Conservation (phyloP, 2,797 vertebrate genomes). For the Phrynocephalus guinanensis region DNA sequence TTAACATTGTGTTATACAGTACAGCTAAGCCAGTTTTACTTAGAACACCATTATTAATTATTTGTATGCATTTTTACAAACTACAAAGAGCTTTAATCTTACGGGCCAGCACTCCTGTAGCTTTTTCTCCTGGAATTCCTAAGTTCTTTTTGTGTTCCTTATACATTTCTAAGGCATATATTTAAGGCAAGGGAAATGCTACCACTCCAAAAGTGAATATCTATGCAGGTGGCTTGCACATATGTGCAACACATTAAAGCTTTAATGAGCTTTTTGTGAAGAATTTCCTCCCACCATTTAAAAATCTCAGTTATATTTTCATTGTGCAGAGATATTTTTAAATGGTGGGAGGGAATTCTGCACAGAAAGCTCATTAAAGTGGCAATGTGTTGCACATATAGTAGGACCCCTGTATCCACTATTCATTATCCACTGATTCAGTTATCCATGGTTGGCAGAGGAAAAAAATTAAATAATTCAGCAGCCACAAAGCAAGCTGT, state of each 20-base stretch:
- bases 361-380: too few species aligned
- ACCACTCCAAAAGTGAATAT: neutral
- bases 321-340: neutral
- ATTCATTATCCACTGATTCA: too few species aligned
- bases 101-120: neutral
- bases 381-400: too few species aligned
- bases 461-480: too few species aligned
- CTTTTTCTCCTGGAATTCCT: neutral
- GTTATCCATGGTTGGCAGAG: too few species aligned
- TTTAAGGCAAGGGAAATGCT: neutral
- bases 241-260: neutral
- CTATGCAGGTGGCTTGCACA: neutral
- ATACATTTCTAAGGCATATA: constrained; percentile 17
- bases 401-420: too few species aligned
- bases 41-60: constrained; percentile 17
- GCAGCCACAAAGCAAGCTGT: too few species aligned
- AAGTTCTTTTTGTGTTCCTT: constrained; percentile 25
- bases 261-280: neutral
- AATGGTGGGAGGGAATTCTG: too few species aligned
- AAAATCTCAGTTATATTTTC: constrained; percentile 36
- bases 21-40: constrained; percentile 7
- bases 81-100: neutral
- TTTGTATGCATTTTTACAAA: neutral
- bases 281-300: neutral
- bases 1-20: constrained; percentile 22